A percentile compares a stretch with the other conserved stretches of the same genome.
Evolutionary conservation across 2,888 invertebrate genomes (phyloP).

Genomic region (Machimus atricapillus): DNA sequence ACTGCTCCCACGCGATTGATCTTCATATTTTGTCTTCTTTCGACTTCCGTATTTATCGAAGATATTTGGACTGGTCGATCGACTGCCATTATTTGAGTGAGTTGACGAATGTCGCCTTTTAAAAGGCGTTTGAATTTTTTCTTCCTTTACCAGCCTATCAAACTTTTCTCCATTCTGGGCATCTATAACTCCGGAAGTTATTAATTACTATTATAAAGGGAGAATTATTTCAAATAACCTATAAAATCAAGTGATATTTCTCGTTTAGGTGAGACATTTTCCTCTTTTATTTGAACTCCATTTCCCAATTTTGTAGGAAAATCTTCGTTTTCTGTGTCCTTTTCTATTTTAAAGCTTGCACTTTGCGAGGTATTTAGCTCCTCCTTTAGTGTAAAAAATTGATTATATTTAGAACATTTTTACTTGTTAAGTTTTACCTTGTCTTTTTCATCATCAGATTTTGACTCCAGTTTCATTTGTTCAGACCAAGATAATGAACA

Average conservation of each 20-base stretch:
- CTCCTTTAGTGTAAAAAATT: background rate
- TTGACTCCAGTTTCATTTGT: background rate
- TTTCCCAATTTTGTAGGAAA: background rate
- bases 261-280: slow-evolving; percentile 48
- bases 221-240: slow-evolving; percentile 42
- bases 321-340: background rate
- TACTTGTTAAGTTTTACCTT: background rate
- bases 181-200: slow-evolving; percentile 52
- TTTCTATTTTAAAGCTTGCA: background rate
- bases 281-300: background rate
- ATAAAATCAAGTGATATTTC: slow-evolving; percentile 54
- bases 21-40: background rate
- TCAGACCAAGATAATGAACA: background rate
- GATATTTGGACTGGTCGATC: slow-evolving; percentile 55
- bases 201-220: background rate
- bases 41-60: background rate
- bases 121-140: slow-evolving; percentile 61
- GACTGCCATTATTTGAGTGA: slow-evolving; percentile 55
- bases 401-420: background rate
- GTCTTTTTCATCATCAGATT: background rate
- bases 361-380: background rate
- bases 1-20: background rate
- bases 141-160: slow-evolving; percentile 58
- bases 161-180: slow-evolving; percentile 60
- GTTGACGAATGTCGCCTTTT: slow-evolving; percentile 59